These are phyloP conservation scores for Papilio dardanus DNA, from an alignment of 1,140 invertebrate genomes.

Conservation along the genomic window DNA sequence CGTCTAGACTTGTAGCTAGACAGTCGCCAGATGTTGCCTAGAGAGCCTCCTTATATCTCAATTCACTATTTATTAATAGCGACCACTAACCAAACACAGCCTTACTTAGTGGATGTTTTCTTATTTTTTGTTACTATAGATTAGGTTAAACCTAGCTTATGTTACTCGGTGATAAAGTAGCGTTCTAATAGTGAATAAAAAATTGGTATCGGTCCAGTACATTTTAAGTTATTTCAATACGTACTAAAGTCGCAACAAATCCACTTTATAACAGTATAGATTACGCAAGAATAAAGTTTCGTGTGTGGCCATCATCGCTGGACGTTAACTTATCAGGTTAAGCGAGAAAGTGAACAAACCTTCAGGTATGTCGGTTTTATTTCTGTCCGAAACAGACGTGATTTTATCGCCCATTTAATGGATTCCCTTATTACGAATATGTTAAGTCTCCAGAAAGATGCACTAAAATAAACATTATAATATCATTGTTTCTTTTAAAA, in stretches of 20 bases:
- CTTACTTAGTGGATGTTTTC: no score
- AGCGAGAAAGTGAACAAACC: constrained; percentile 56
- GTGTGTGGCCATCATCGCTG: constrained; percentile 30
- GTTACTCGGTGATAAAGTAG: no score
- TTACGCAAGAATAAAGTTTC: background rate
- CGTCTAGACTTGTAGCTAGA: constrained; percentile 6
- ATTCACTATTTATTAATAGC: background rate
- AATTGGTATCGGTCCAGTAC: no score
- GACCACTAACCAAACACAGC: no score
- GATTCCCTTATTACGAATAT: constrained; percentile 20
- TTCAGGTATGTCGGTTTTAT: constrained; percentile 49
- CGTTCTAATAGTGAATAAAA: no score
- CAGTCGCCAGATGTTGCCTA: background rate
- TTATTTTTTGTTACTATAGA: no score
- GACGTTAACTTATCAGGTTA: constrained; percentile 49
- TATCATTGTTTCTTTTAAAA: background rate
- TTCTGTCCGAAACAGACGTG: constrained; percentile 21
- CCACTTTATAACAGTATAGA: no score
- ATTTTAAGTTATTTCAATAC: no score
- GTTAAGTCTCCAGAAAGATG: background rate
- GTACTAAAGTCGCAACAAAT: no score
- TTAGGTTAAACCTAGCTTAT: no score
- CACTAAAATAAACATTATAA: constrained; percentile 11
- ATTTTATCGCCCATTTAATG: constrained; percentile 29
- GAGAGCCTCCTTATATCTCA: background rate